Conservation (phyloP, 2,113 vertebrate species). For the Albula goreensis region DNA sequence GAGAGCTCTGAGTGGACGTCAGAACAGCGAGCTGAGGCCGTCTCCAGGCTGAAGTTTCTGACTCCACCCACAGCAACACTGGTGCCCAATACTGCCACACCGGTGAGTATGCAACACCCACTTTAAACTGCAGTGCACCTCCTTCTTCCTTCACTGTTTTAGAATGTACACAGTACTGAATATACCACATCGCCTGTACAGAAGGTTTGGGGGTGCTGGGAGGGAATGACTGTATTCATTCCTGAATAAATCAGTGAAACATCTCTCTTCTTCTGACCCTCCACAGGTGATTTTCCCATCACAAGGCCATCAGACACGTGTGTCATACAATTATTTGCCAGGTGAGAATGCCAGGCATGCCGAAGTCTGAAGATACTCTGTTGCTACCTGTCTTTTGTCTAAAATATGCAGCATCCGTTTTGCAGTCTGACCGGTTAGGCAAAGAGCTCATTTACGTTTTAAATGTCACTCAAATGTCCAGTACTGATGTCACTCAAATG, state of each 20-base stretch:
- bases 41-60: constrained; percentile 68
- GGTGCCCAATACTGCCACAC: constrained; percentile 43
- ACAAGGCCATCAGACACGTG: constrained; percentile 27
- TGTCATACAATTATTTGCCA: constrained; percentile 64
- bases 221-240: neutral
- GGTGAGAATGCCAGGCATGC: constrained; percentile 61
- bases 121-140: neutral
- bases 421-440: neutral
- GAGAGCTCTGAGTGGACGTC: constrained; percentile 42
- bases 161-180: neutral
- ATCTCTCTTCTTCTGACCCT: constrained; percentile 48
- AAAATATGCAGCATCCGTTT: neutral
- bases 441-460: neutral
- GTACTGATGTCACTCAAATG: too few species aligned
- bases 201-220: too few species aligned
- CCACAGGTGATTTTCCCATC: constrained; percentile 55
- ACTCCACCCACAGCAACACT: constrained; percentile 50
- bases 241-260: neutral
- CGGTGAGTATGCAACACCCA: constrained; percentile 55
- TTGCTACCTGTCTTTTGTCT: neutral
- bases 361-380: neutral
- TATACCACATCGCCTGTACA: neutral
- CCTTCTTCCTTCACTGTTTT: neutral
- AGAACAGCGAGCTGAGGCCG: constrained; percentile 63
- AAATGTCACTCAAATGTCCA: neutral